These are phyloP conservation scores for Halisarca cf. caerulea DNA, from an alignment of 37 sponge, comb jelly and placozoan species.

Conservation along the genomic window DNA sequence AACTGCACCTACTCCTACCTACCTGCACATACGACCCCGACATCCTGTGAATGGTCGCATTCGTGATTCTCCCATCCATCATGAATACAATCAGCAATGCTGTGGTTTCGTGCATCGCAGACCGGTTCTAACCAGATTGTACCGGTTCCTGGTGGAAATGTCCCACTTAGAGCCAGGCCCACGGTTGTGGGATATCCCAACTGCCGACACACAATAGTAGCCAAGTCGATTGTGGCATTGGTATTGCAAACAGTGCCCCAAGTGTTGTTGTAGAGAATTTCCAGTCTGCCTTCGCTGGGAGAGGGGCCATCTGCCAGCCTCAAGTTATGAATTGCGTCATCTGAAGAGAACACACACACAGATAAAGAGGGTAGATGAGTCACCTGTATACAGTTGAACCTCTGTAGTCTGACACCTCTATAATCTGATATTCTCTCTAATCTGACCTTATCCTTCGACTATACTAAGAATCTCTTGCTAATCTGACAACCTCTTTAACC, in stretches of 20 bases:
- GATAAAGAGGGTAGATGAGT: no score
- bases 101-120: background rate
- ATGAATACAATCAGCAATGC: background rate
- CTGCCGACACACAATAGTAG: constrained; percentile 3
- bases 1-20: no score
- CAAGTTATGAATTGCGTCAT: background rate
- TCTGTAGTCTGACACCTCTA: no score
- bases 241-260: constrained; percentile 4
- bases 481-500: no score
- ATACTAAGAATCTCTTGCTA: no score
- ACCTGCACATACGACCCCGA: background rate
- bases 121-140: constrained; percentile 8
- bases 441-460: no score
- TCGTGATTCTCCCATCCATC: background rate
- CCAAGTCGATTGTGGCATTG: background rate
- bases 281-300: background rate
- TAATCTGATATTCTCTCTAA: no score
- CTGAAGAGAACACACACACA: no score
- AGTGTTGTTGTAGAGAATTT: background rate
- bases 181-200: background rate
- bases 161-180: background rate
- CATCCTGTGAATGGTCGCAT: background rate
- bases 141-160: background rate
- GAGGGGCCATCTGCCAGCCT: background rate
- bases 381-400: no score